Base-by-base conservation (phyloP, 2,113 vertebrate genomes). In the Centropristis striata region DNA sequence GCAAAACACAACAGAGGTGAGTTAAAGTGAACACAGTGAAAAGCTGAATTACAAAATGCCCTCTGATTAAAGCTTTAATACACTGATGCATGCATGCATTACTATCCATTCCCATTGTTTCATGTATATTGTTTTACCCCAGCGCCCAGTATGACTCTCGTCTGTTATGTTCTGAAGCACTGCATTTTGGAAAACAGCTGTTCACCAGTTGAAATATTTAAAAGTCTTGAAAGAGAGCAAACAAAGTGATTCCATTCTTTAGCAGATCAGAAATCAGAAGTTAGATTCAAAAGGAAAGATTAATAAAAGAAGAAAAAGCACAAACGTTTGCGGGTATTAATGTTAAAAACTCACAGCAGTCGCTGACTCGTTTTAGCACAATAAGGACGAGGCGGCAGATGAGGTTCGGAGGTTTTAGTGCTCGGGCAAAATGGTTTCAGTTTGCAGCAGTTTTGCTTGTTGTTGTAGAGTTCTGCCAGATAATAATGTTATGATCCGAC, bases 31-130 rank as follows among this genome's bases (percentile, higher is more conserved):
- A 46, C 23, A 2, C 4, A 1, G 61, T 44, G 55, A 78, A 72
- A 61, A 49, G 47, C 47, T 75, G 69, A 32, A 25, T 14, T 36
- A 12, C 47, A 64, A 78, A 68, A 63, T 44, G 39, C 41, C 0
- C 13, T 36, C 1, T 2, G 8, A 63, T 14, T n/a, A 28, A 47
- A 28, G 18, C 10, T n/a, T n/a, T n/a, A n/a, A n/a, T n/a, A n/a
- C n/a, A n/a, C n/a, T n/a, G n/a, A n/a, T n/a, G n/a, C n/a, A n/a
- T n/a, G n/a, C n/a, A n/a, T n/a, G n/a, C n/a, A n/a, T n/a, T n/a
- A n/a, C n/a, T n/a, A n/a, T n/a, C n/a, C n/a, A n/a, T n/a, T n/a
- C n/a, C n/a, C n/a, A n/a, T n/a, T n/a, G n/a, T n/a, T n/a, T n/a
- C n/a, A n/a, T n/a, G n/a, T n/a, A n/a, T n/a, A n/a, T n/a, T n/a